Evolutionary conservation across 1,140 invertebrate species (phyloP).

Genomic region (Drosophila truncata): DNA sequence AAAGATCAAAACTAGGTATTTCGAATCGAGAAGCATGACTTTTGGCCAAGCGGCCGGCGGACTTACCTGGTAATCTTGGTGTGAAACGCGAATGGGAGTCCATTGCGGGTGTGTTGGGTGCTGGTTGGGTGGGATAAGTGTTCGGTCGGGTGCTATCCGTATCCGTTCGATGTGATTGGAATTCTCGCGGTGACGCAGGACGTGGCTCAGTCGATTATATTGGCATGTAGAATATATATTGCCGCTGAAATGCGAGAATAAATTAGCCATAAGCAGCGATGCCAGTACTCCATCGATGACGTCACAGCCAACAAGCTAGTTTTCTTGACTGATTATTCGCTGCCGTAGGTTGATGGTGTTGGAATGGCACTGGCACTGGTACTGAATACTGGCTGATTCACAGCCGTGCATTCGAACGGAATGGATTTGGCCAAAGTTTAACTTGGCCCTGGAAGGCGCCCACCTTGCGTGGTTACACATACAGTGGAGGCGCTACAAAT

Average conservation of each 20-base stretch:
- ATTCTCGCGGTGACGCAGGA: conserved; percentile 48
- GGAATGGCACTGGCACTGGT: conserved; percentile 14
- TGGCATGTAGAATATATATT: conserved; percentile 46
- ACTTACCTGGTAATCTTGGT: conserved; percentile 74
- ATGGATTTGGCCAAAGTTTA: conserved; percentile 50
- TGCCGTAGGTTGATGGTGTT: background rate
- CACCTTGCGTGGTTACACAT: conserved; percentile 20
- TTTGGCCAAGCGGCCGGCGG: conserved; percentile 16
- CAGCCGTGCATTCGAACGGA: conserved; percentile 39
- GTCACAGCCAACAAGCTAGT: conserved; percentile 57
- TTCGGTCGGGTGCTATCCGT: conserved; percentile 10
- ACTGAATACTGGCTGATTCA: conserved; percentile 56
- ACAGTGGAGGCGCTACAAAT: conserved; percentile 33
- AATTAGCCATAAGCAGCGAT: conserved; percentile 61
- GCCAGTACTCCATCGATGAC: conserved; percentile 52
- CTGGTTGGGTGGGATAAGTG: conserved; percentile 5
- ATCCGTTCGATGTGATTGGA: conserved; percentile 41
- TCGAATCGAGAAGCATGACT: conserved; percentile 22
- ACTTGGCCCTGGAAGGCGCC: conserved; percentile 52
- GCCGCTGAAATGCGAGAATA: conserved; percentile 67
- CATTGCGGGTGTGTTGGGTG: conserved; percentile 45
- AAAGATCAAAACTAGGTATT: conserved; percentile 44
- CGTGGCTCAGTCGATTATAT: conserved; percentile 54
- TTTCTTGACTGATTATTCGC: conserved; percentile 40
- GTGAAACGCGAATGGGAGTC: conserved; percentile 73